These are phyloP conservation scores for Adelognathus sp. DNA, from an alignment of 2,888 invertebrate genomes.

Conservation along the genomic window DNA sequence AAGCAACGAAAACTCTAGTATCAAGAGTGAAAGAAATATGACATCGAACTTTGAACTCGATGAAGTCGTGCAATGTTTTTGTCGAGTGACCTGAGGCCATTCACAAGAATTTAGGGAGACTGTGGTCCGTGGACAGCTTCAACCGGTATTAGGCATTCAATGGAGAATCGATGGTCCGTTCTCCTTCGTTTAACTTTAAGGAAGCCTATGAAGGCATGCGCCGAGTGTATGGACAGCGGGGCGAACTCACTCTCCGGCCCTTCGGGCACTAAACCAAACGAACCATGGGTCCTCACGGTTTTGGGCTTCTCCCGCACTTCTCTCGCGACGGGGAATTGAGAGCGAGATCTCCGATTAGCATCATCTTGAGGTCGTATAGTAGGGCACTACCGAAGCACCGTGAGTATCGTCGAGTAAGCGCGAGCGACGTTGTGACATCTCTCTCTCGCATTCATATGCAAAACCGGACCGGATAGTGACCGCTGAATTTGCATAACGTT, in stretches of 20 bases:
- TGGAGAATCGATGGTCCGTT: slow-evolving; percentile 46
- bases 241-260: slow-evolving; percentile 56
- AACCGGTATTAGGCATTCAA: neutral
- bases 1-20: neutral
- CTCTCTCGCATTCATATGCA: slow-evolving; percentile 77
- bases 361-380: slow-evolving; percentile 74
- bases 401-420: slow-evolving; percentile 51
- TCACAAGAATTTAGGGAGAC: neutral
- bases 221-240: slow-evolving; percentile 13
- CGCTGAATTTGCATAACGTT: slow-evolving; percentile 79
- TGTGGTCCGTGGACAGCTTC: neutral
- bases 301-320: slow-evolving; percentile 39
- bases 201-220: slow-evolving; percentile 29
- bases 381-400: slow-evolving; percentile 37
- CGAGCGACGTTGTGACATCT: slow-evolving; percentile 41
- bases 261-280: slow-evolving; percentile 76
- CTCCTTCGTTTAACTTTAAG: slow-evolving; percentile 54
- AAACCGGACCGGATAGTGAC: slow-evolving; percentile 77
- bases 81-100: neutral
- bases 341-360: slow-evolving; percentile 73
- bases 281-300: slow-evolving; percentile 67
- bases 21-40: neutral
- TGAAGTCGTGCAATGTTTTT: neutral
- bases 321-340: slow-evolving; percentile 50
- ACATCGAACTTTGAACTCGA: slow-evolving; percentile 44